Percentiles rank a stretch among this genome's conserved stretches.
Conservation (phyloP, 2,888 invertebrate species). For the Busseola fusca region DNA sequence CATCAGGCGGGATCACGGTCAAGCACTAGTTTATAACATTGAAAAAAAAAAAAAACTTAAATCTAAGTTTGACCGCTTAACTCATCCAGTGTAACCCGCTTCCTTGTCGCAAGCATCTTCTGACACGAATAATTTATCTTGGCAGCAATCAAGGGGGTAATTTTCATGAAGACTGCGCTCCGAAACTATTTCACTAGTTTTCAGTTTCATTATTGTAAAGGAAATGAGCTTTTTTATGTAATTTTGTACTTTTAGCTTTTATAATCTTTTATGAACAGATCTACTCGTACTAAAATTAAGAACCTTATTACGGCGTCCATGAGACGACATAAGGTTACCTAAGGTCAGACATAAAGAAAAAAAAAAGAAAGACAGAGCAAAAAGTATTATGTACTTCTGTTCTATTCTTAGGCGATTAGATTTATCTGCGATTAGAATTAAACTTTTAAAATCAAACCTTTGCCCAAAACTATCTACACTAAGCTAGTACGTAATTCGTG, state of each 20-base stretch:
- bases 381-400: too few species aligned
- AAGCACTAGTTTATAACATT: too few species aligned
- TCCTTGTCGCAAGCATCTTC: constrained; percentile 68
- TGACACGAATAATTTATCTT: constrained; percentile 85
- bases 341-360: too few species aligned
- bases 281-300: neutral
- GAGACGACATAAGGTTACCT: neutral
- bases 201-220: constrained; percentile 69
- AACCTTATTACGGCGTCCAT: neutral
- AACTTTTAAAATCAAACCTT: neutral
- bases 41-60: too few species aligned
- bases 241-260: constrained; percentile 12
- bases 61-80: neutral
- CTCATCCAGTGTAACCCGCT: constrained; percentile 61
- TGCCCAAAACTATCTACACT: neutral
- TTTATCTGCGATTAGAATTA: too few species aligned
- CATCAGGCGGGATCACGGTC: too few species aligned
- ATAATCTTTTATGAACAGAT: neutral
- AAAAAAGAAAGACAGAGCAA: too few species aligned
- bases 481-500: neutral
- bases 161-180: constrained; percentile 80
- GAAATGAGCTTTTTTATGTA: constrained; percentile 61
- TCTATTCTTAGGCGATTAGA: neutral
- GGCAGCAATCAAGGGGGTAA: constrained; percentile 85
- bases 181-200: constrained; percentile 76